A percentile compares a stretch with the other conserved stretches of the same genome.
Evolutionary conservation across 2,797 vertebrate genomes (phyloP).

Genomic region (Epinephelus malabaricus): DNA sequence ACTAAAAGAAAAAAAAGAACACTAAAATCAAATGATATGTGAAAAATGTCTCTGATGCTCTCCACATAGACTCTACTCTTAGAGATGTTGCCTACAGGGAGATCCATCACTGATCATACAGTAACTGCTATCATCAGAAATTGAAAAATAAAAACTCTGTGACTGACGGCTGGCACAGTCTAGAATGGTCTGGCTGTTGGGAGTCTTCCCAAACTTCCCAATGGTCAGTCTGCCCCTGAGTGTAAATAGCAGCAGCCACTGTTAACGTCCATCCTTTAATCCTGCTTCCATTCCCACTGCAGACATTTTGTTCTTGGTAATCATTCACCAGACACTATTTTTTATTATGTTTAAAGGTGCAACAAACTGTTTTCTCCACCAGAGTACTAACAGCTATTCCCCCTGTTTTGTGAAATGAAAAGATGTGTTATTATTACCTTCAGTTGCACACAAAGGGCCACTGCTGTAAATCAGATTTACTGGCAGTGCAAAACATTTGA

Average conservation of each 20-base stretch:
- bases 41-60: too few relatives aligned
- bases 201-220: too few relatives aligned
- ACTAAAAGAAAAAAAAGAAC: too few relatives aligned
- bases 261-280: neutral
- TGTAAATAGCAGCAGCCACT: constrained; percentile 1
- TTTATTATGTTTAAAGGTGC: neutral
- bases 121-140: too few relatives aligned
- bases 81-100: too few relatives aligned
- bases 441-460: neutral
- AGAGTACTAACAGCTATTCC: neutral
- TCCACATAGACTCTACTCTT: too few relatives aligned
- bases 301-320: constrained; percentile 19
- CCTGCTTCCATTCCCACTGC: neutral
- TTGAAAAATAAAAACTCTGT: too few relatives aligned
- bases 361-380: neutral
- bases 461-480: neutral
- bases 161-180: too few relatives aligned
- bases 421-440: neutral
- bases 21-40: too few relatives aligned
- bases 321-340: neutral
- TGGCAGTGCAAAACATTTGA: neutral
- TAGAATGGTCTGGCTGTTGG: too few relatives aligned
- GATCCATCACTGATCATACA: too few relatives aligned
- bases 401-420: neutral
- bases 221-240: too few relatives aligned